Conservation (phyloP, 2,888 invertebrate genomes). For the Polietes domitor region DNA sequence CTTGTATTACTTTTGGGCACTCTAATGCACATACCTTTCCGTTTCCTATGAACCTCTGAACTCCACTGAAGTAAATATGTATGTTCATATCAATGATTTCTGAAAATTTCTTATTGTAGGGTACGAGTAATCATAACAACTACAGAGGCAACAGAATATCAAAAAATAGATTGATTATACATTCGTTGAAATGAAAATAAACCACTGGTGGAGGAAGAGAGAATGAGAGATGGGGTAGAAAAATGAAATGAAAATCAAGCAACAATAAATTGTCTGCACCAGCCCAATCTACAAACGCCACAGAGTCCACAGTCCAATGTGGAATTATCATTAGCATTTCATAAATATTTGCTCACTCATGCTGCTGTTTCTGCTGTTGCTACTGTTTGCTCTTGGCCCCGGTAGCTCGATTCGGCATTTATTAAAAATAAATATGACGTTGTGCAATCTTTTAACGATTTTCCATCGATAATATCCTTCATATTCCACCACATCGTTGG, state of each 20-base stretch:
- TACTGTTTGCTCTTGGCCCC: neutral
- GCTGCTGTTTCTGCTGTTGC: slow-evolving; percentile 9
- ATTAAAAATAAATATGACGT: slow-evolving; percentile 21
- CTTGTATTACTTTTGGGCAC: too few relatives aligned
- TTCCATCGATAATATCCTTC: neutral
- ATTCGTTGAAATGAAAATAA: slow-evolving; percentile 53
- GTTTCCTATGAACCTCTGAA: too few relatives aligned
- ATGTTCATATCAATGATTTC: too few relatives aligned
- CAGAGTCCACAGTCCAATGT: slow-evolving; percentile 25
- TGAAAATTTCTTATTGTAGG: neutral
- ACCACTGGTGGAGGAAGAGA: neutral
- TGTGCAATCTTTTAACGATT: neutral
- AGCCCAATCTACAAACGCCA: neutral
- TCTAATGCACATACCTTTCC: too few relatives aligned
- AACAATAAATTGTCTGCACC: neutral
- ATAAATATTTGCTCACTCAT: slow-evolving; percentile 18
- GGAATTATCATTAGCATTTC: slow-evolving; percentile 52
- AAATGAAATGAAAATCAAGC: neutral
- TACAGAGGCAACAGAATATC: too few relatives aligned
- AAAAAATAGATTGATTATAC: slow-evolving; percentile 48
- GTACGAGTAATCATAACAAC: too few relatives aligned
- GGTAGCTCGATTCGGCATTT: neutral
- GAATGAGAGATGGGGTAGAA: neutral
- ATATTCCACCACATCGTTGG: neutral
- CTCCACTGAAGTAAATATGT: too few relatives aligned